Evolutionary conservation across 1,140 invertebrate species (phyloP), one percentile per base, ranked within the genome.

Genomic region (Drosophila nebulosa): DNA sequence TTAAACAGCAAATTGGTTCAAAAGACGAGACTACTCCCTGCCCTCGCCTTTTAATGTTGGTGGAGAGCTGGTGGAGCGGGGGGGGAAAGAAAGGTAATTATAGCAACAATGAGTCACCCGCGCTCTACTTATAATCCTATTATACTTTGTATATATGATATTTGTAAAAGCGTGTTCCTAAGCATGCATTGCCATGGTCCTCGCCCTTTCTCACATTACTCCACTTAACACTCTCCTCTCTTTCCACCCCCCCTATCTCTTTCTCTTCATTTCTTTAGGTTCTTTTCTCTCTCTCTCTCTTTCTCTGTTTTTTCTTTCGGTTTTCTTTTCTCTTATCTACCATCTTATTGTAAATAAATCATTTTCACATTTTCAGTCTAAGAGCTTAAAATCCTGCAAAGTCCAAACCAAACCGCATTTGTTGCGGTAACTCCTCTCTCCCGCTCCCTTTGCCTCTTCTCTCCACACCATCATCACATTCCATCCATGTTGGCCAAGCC

Each of bases 401-500:
- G 36, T 32, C 56, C 61, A 55, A 24, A 58, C 57, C 66, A 65
- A 75, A 67, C 73, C 73, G 61, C 74, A 73, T 69, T 69, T 73
- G 69, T 58, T 76, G 74, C 52, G 74, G 74, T 74, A 63, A 22
- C 26, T 42, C 1, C 9, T 10, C 7, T 12, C 35, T n/a, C n/a
- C n/a, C n/a, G n/a, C n/a, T n/a, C 21, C 0, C 30, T 14, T 1
- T 18, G 1, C 10, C 16, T 1, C 39, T 7, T 7, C 39, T 6
- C 9, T 12, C 2, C 3, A 1, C 39, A 22, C 14, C 12, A 7
- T 1, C 16, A 9, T 6, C 26, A 1, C 22, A 4, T 14, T 22
- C 18, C 14, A 7, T n/a, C 30, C n/a, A n/a, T n/a, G 6, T n/a
- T 42, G 32, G 18, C 50, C 27, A 55, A 55, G 66, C 63, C 50